These are phyloP conservation scores for Vanacampus margaritifer DNA, from an alignment of 2,113 vertebrate species.

Conservation along the genomic window DNA sequence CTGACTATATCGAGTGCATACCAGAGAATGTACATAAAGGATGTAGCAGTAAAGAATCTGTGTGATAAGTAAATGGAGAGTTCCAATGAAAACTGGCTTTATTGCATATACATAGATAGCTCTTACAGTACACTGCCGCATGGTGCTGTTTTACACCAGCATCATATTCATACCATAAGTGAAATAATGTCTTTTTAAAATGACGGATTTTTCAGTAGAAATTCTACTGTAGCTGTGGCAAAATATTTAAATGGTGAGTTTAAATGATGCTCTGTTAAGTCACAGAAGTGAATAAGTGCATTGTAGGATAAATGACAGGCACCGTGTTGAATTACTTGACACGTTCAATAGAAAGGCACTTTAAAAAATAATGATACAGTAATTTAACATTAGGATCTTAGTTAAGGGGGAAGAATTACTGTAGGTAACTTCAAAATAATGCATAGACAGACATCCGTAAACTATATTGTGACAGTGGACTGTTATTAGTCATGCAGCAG, in stretches of 20 bases:
- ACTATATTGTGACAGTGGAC: conserved; percentile 7
- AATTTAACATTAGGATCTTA: not conserved
- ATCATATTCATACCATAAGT: conserved; percentile 18
- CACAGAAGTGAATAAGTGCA: conserved; percentile 55
- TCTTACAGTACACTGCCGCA: conserved; percentile 35
- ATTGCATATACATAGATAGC: conserved; percentile 59
- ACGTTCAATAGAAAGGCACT: conserved; percentile 50
- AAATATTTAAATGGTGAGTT: conserved; percentile 41
- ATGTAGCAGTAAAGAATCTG: too few species aligned
- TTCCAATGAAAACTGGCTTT: conserved; percentile 50
- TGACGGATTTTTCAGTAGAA: conserved; percentile 15
- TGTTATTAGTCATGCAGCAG: not conserved
- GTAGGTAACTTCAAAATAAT: conserved; percentile 2
- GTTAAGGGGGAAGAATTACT: conserved; percentile 2
- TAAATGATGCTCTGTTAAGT: conserved; percentile 50
- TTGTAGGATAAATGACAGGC: conserved; percentile 28
- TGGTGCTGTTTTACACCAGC: conserved; percentile 23
- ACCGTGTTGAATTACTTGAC: conserved; percentile 32
- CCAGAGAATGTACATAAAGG: too few species aligned
- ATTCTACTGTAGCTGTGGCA: not conserved
- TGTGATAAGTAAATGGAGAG: not conserved
- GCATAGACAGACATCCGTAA: conserved; percentile 5
- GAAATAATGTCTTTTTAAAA: conserved; percentile 18
- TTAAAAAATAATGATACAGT: conserved; percentile 28
- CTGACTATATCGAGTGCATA: too few species aligned